These are phyloP conservation scores for Lepeophtheirus nordmannii DNA, from an alignment of 2,888 invertebrate species.

Conservation along the genomic window DNA sequence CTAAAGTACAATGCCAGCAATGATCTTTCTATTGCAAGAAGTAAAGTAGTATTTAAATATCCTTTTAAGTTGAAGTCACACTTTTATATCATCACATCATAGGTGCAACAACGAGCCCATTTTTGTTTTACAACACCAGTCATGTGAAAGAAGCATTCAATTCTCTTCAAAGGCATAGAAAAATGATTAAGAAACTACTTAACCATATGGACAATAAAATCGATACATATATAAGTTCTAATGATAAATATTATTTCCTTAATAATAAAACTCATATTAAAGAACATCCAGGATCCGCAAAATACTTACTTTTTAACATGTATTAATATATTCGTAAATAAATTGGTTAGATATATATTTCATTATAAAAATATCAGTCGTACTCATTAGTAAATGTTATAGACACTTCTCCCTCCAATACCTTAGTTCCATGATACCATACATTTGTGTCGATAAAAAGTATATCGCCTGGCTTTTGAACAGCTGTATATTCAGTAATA, in stretches of 20 bases:
- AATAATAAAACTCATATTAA: neutral
- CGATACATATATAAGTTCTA: neutral
- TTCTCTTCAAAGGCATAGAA: neutral
- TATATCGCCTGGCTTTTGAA: conserved; percentile 37
- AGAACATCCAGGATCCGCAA: too few relatives aligned
- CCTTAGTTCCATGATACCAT: conserved; percentile 85
- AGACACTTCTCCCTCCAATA: conserved; percentile 72
- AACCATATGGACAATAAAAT: neutral
- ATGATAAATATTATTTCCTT: neutral
- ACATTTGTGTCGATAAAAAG: conserved; percentile 85
- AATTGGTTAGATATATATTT: too few relatives aligned
- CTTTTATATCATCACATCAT: neutral
- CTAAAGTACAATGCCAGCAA: too few relatives aligned
- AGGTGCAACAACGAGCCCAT: neutral
- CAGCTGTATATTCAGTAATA: conserved; percentile 40
- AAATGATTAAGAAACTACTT: neutral
- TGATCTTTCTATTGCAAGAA: too few relatives aligned
- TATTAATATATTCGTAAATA: too few relatives aligned
- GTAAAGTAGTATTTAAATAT: too few relatives aligned
- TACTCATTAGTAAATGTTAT: conserved; percentile 92
- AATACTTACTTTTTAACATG: too few relatives aligned
- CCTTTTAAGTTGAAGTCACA: neutral
- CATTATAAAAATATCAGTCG: conserved; percentile 44
- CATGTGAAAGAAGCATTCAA: neutral
- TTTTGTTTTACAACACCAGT: neutral